These are phyloP conservation scores for Lophochroa leadbeateri DNA, from an alignment of 2,113 vertebrate species.

Conservation along the genomic window DNA sequence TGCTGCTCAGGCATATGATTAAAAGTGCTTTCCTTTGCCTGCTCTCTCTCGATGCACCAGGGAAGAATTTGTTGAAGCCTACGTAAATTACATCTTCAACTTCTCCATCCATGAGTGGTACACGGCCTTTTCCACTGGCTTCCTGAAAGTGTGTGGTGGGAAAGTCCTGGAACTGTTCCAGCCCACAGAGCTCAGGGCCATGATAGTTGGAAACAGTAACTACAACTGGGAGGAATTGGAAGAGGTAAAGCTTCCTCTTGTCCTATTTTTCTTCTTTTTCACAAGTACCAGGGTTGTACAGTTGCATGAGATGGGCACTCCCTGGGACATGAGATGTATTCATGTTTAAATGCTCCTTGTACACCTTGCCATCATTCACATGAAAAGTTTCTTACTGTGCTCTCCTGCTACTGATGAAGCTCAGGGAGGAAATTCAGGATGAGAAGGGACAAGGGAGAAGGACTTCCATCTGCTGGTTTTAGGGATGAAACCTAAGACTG, in stretches of 20 bases:
- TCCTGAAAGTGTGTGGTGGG: constrained; percentile 97
- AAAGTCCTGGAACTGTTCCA: constrained; percentile 94
- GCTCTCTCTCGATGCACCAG: constrained; percentile 69
- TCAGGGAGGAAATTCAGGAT: neutral
- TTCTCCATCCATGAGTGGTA: constrained; percentile 89
- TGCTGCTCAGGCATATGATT: neutral
- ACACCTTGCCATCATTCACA: neutral
- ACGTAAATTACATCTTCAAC: constrained; percentile 91
- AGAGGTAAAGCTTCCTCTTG: constrained; percentile 79
- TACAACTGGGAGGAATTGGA: constrained; percentile 98
- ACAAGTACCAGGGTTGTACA: neutral
- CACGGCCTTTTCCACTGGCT: constrained; percentile 89
- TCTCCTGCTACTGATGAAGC: neutral
- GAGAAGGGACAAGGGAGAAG: neutral
- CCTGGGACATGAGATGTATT: neutral
- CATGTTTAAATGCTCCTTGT: neutral
- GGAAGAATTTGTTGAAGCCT: constrained; percentile 93
- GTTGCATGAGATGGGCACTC: neutral
- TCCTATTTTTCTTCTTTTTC: neutral
- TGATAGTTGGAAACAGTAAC: constrained; percentile 97
- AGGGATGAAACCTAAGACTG: neutral
- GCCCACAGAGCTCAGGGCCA: constrained; percentile 94
- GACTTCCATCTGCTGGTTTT: neutral
- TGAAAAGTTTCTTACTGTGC: neutral
- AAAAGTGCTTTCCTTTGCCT: constrained; percentile 31